A percentile compares a stretch with the other conserved stretches of the same genome.
phyloP scores from a whole-genome alignment of 2,888 invertebrate species.

The Spilarctia lutea region DNA sequence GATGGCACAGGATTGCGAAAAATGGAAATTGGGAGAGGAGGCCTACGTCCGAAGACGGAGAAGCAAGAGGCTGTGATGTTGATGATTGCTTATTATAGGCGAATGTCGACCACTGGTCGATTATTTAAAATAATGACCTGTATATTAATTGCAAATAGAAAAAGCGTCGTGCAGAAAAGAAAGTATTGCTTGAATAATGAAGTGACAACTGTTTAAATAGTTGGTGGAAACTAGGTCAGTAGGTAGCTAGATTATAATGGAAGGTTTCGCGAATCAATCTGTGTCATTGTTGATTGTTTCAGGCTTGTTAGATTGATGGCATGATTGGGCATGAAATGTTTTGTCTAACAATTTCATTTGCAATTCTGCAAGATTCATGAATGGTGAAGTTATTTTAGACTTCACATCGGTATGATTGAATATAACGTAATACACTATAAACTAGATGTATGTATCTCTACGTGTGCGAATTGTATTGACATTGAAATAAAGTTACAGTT shows the following conservation, averaged over 20 bases:
- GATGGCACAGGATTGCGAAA: no score
- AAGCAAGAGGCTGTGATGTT: no score
- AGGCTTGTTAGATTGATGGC: constrained; percentile 13
- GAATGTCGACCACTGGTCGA: no score
- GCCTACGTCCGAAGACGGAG: no score
- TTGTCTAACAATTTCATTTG: constrained; percentile 4
- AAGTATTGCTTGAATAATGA: constrained; percentile 4
- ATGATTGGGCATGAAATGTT: constrained; percentile 12
- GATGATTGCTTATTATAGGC: no score
- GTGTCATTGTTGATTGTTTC: constrained; percentile 16
- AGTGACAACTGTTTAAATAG: constrained; percentile 14
- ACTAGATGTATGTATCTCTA: no score
- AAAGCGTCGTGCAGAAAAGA: not conserved
- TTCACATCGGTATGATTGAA: not conserved
- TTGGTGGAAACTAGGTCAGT: constrained; percentile 16
- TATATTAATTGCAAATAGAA: not conserved
- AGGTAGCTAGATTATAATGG: constrained; percentile 10
- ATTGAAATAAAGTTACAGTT: no score
- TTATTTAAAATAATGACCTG: not conserved
- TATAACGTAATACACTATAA: no score
- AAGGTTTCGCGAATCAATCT: constrained; percentile 3
- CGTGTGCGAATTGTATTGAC: no score
- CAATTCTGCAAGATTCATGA: not conserved
- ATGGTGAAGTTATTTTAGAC: not conserved
- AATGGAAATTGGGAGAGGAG: no score